phyloP scores from a whole-genome alignment of 2,888 invertebrate species.

The Eupithecia pulchellata region DNA sequence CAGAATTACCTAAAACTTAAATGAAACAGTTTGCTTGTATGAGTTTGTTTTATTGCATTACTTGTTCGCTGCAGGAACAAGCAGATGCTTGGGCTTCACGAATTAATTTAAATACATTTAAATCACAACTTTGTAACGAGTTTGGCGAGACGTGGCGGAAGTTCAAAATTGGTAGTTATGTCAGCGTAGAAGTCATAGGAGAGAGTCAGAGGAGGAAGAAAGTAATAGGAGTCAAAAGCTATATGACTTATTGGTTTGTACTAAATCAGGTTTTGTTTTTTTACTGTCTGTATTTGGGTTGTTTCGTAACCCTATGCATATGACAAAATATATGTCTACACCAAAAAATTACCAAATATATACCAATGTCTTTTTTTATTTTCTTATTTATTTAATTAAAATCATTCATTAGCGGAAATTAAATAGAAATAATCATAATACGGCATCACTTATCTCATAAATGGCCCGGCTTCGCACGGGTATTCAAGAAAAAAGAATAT shows the following conservation, averaged over 20 bases:
- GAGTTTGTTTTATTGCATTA: slow-evolving; percentile 41
- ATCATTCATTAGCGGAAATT: too few relatives aligned
- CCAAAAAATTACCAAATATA: too few relatives aligned
- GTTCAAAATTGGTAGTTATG: slow-evolving; percentile 40
- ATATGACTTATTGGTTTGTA: background rate
- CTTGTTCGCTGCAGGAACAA: slow-evolving; percentile 43
- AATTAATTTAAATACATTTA: slow-evolving; percentile 65
- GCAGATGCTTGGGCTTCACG: slow-evolving; percentile 53
- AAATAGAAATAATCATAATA: too few relatives aligned
- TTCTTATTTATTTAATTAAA: too few relatives aligned
- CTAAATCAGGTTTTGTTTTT: background rate
- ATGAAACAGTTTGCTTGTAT: slow-evolving; percentile 11
- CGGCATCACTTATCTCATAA: too few relatives aligned
- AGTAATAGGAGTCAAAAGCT: background rate
- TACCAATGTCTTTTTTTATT: too few relatives aligned
- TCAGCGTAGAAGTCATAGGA: background rate
- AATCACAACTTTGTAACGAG: slow-evolving; percentile 55
- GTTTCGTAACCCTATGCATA: background rate
- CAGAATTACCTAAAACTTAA: background rate
- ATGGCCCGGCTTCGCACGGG: too few relatives aligned
- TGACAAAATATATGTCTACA: too few relatives aligned
- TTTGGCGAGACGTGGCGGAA: slow-evolving; percentile 51
- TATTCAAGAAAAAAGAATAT: too few relatives aligned
- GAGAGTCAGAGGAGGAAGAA: too few relatives aligned
- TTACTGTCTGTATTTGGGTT: background rate